Evolutionary conservation across 2,888 invertebrate species (phyloP).

Genomic region (Scotopteryx bipunctaria): DNA sequence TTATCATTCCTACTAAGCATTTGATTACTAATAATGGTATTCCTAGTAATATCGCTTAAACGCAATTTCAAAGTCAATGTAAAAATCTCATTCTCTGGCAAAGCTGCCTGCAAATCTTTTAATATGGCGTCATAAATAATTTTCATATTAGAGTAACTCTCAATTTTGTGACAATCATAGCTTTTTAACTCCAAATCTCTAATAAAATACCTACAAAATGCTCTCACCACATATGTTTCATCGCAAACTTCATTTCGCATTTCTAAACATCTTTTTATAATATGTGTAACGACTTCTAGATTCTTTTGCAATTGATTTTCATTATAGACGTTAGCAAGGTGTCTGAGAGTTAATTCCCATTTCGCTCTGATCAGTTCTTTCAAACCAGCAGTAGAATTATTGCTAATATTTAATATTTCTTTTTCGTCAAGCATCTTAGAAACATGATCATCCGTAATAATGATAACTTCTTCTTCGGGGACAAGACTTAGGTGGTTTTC

Average conservation of each 20-base stretch:
- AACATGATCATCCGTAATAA: slow-evolving; percentile 21
- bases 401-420: slow-evolving; percentile 9
- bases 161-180: slow-evolving; percentile 5
- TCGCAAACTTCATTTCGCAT: slow-evolving; percentile 17
- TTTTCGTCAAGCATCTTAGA: slow-evolving; percentile 18
- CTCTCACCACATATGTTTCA: slow-evolving; percentile 17
- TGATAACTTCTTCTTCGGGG: slow-evolving; percentile 12
- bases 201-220: slow-evolving; percentile 16
- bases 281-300: slow-evolving; percentile 6
- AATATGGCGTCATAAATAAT: slow-evolving; percentile 16
- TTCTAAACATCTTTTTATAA: slow-evolving; percentile 19
- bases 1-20: background rate
- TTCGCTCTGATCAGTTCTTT: slow-evolving; percentile 14
- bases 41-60: slow-evolving; percentile 16
- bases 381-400: background rate
- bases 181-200: slow-evolving; percentile 10
- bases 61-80: slow-evolving; percentile 13
- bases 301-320: slow-evolving; percentile 17
- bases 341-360: slow-evolving; percentile 20
- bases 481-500: slow-evolving; percentile 1
- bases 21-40: slow-evolving; percentile 8
- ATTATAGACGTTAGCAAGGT: slow-evolving; percentile 16
- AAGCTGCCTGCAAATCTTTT: slow-evolving; percentile 12
- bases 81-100: slow-evolving; percentile 24
- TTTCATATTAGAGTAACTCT: slow-evolving; percentile 10